phyloP scores from a whole-genome alignment of 2,113 vertebrate genomes.

The Sclerurus mexicanus region DNA sequence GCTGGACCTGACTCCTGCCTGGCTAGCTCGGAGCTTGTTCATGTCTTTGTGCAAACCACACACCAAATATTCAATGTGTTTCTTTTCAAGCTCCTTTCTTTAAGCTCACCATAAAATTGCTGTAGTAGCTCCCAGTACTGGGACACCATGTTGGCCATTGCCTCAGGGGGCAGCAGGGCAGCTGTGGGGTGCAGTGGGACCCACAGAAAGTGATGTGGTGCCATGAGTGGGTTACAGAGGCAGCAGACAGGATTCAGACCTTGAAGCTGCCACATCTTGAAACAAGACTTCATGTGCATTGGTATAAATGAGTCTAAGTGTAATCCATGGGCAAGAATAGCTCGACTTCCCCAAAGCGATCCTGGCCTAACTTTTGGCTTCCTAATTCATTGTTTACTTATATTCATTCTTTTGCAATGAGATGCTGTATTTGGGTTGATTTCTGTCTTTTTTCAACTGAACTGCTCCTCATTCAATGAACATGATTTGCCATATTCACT shows the following conservation, averaged over 20 bases:
- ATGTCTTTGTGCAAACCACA: neutral
- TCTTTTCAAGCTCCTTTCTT: neutral
- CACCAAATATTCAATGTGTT: neutral
- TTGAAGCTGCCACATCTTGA: neutral
- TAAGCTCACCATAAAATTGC: neutral
- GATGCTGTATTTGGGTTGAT: neutral
- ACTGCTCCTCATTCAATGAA: neutral
- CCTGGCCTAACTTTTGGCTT: neutral
- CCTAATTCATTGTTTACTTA: neutral
- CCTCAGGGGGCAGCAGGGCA: neutral
- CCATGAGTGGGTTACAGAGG: neutral
- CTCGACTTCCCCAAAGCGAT: neutral
- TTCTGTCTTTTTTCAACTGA: neutral
- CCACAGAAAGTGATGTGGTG: neutral
- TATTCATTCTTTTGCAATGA: neutral
- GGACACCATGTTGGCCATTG: fast-evolving
- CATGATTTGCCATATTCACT: constrained; percentile 3
- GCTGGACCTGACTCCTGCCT: neutral
- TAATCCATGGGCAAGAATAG: neutral
- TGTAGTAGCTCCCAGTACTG: fast-evolving
- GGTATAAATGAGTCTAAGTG: neutral
- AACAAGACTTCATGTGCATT: neutral
- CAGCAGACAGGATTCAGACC: neutral
- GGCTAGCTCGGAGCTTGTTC: neutral
- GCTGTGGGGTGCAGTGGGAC: neutral